Base-by-base conservation (phyloP, 2,113 vertebrate genomes). In the Carettochelys insculpta region DNA sequence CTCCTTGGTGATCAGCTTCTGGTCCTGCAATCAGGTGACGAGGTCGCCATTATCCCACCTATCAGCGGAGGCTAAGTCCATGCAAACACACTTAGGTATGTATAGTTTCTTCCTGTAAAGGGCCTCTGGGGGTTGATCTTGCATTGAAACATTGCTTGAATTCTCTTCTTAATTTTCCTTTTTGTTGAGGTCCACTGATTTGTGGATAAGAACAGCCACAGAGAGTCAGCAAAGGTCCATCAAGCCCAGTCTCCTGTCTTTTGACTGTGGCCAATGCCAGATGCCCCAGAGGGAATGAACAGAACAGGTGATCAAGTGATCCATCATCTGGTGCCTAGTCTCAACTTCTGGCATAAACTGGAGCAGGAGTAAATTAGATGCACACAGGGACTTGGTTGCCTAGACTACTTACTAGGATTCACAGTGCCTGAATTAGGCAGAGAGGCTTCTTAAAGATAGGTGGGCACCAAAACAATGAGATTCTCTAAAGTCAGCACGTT, bases 31-130 rank as follows among this genome's bases (percentile, higher is more conserved):
- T 95, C 98, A 5, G 98, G 99, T 45, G 99, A 99, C 81, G 99
- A 99, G 96, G 96, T 99, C n/a, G 99, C 99, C 3, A 92, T 99
- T 87, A 99, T 99, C 85, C 99, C 99, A 34, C 99, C 99, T 0
- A 98, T 99, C 52, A 99, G 99, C 25, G 99, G 99, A 92, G 99
- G 99, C 14, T 99, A 98, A 88, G 12, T 61, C 41, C 76, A 48
- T 82, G 87, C 24, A 41, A 4, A 31, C 47, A 89, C 61, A 78
- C 12, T 51, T 86, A 61, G 82, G 98, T 97, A 94, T 8, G 96
- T 95, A 41, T 77, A 7, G 4, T 50, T 82, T 84, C 5, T 24
- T 95, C 65, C 43, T 82, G 61, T 77, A 77, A 11, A 27, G 58
- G 75, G 85, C 5, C 50, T 90, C 0, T 43, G 43, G 56, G 82